A percentile compares a stretch with the other conserved stretches of the same genome.
Evolutionary conservation across 2,888 invertebrate genomes (phyloP).

Genomic region (Platycheirus albimanus): DNA sequence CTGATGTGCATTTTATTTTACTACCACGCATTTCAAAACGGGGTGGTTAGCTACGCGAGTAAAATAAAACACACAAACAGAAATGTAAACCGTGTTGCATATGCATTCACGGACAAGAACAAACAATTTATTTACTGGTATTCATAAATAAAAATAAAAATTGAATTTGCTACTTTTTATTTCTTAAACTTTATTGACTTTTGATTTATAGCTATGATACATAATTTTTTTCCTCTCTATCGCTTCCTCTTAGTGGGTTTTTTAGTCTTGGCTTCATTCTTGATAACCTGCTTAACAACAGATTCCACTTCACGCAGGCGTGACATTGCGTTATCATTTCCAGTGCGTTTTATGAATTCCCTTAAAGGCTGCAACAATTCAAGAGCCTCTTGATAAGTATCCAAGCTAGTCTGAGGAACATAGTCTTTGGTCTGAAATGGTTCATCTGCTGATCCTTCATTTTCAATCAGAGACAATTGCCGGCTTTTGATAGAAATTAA

Average conservation of each 20-base stretch:
- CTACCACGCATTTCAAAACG: too few species aligned
- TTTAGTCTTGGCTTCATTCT: not conserved
- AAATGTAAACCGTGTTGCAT: too few species aligned
- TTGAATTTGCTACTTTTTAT: too few species aligned
- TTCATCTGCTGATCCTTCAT: not conserved
- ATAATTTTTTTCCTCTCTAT: not conserved
- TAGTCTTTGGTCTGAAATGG: not conserved
- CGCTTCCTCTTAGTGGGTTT: not conserved
- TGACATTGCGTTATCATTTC: slow-evolving; percentile 32
- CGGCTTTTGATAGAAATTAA: too few species aligned
- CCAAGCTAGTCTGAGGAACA: slow-evolving; percentile 54
- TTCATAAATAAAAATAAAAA: too few species aligned
- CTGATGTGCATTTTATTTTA: too few species aligned
- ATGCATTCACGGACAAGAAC: too few species aligned
- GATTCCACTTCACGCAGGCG: slow-evolving; percentile 38
- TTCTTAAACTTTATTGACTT: too few species aligned
- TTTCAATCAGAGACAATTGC: not conserved
- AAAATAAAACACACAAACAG: too few species aligned
- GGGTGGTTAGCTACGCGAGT: too few species aligned
- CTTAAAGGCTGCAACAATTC: slow-evolving; percentile 80
- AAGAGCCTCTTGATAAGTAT: slow-evolving; percentile 79
- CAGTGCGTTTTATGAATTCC: slow-evolving; percentile 73
- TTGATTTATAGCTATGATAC: too few species aligned
- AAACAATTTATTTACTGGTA: too few species aligned
- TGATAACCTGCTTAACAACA: slow-evolving; percentile 11